These are phyloP conservation scores for Idaea straminata DNA, from an alignment of 2,888 invertebrate genomes.

Conservation along the genomic window DNA sequence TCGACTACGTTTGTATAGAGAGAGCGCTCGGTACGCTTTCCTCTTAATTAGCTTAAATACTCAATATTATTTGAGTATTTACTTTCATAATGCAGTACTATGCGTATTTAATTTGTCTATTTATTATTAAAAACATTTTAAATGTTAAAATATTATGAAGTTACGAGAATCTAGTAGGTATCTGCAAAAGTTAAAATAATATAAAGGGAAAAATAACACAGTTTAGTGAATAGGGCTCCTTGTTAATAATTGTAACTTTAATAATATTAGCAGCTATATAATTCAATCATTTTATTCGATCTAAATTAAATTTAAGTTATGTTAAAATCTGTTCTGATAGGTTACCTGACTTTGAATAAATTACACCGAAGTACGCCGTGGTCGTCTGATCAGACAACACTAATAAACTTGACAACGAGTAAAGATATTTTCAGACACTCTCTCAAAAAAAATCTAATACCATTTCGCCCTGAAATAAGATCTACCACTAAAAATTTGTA, in stretches of 20 bases:
- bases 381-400: slow-evolving; percentile 11
- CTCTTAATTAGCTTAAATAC: no score
- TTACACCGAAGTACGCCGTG: slow-evolving; percentile 13
- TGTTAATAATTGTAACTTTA: background rate
- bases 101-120: no score
- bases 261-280: background rate
- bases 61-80: no score
- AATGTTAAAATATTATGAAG: no score
- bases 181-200: no score
- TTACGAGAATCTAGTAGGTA: no score
- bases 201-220: background rate
- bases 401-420: slow-evolving; percentile 31
- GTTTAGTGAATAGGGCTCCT: background rate
- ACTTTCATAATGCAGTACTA: no score
- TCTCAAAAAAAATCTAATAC: background rate
- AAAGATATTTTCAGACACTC: slow-evolving; percentile 25
- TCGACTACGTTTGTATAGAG: no score
- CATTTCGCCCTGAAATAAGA: background rate
- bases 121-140: background rate
- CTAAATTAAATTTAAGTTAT: background rate
- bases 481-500: background rate
- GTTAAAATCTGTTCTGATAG: no score
- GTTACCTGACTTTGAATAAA: slow-evolving; percentile 1
- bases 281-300: background rate
- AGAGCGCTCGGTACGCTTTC: no score